A percentile compares a stretch with the other conserved stretches of the same genome.
Evolutionary conservation across 2,888 invertebrate genomes (phyloP).

Genomic region (Ophioninae sp.): DNA sequence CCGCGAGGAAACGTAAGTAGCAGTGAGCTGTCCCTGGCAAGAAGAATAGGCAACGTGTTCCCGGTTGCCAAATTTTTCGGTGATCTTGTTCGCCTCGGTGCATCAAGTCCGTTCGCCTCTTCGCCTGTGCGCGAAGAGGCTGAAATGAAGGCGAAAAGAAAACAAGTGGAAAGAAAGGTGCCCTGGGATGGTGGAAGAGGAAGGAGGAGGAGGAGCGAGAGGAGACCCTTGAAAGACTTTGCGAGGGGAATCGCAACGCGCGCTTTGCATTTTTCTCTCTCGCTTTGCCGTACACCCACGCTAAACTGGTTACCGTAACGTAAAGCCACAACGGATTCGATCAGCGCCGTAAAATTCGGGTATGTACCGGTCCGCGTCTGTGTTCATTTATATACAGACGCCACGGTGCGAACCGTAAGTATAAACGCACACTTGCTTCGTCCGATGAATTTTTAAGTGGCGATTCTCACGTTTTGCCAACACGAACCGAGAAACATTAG

Average conservation of each 20-base stretch:
- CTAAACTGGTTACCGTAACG: conserved; percentile 69
- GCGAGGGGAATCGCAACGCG: conserved; percentile 45
- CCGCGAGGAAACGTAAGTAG: conserved; percentile 4
- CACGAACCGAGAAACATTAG: conserved; percentile 28
- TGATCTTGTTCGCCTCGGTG: conserved; percentile 43
- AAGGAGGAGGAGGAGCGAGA: neutral
- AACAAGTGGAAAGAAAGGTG: conserved; percentile 8
- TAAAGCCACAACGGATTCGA: conserved; percentile 64
- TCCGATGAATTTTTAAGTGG: conserved; percentile 62
- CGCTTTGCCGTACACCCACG: conserved; percentile 62
- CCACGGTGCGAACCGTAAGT: no score
- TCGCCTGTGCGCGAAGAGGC: conserved; percentile 5
- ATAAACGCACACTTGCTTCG: conserved; percentile 50
- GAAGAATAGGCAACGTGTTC: conserved; percentile 16
- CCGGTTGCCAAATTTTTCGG: conserved; percentile 15
- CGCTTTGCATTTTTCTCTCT: conserved; percentile 22
- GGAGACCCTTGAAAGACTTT: conserved; percentile 22
- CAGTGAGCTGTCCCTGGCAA: conserved; percentile 12
- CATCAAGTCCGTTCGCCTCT: conserved; percentile 44
- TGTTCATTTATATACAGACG: conserved; percentile 15
- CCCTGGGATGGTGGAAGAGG: conserved; percentile 14
- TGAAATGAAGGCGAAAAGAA: no score
- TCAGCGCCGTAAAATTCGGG: conserved; percentile 59
- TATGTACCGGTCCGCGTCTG: neutral
- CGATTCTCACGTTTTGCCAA: conserved; percentile 64